Evolutionary conservation across 2,888 invertebrate species (phyloP).

Genomic region (Bugulina stolonifera): DNA sequence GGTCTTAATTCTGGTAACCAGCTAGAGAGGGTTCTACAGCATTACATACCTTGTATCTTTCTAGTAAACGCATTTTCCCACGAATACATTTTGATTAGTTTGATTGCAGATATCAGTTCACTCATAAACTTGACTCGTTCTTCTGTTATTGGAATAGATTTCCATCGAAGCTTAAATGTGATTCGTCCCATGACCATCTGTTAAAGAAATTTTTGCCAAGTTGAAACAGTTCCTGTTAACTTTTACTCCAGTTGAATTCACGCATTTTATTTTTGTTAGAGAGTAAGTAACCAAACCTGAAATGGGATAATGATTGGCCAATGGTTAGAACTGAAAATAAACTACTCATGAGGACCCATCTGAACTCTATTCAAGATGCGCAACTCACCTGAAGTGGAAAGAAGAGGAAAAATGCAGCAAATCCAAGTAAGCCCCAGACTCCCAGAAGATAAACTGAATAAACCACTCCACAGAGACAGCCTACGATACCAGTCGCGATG

Average conservation of each 20-base stretch:
- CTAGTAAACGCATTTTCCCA: conserved; percentile 61
- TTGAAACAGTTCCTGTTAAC: too few relatives aligned
- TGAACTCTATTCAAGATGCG: too few relatives aligned
- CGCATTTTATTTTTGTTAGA: too few relatives aligned
- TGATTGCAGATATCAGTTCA: conserved; percentile 60
- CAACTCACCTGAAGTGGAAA: conserved; percentile 56
- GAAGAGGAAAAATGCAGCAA: conserved; percentile 53
- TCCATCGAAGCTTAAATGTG: conserved; percentile 49
- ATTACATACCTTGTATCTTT: conserved; percentile 40
- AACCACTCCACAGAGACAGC: conserved; percentile 54
- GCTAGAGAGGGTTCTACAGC: too few relatives aligned
- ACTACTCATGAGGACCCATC: too few relatives aligned
- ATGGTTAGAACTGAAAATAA: too few relatives aligned
- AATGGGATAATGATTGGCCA: too few relatives aligned
- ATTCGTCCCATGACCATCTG: conserved; percentile 55
- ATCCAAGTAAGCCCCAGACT: conserved; percentile 57
- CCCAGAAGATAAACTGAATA: conserved; percentile 58
- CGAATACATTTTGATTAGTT: conserved; percentile 63
- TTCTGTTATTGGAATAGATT: conserved; percentile 47
- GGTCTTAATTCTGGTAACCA: too few relatives aligned
- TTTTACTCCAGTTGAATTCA: too few relatives aligned
- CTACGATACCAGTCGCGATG: conserved; percentile 57
- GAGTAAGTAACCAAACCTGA: too few relatives aligned
- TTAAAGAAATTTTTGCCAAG: conserved; percentile 32
- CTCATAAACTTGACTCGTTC: conserved; percentile 56